Base-by-base conservation (phyloP, 2,113 vertebrate species). In the Pseudopipra pipra region DNA sequence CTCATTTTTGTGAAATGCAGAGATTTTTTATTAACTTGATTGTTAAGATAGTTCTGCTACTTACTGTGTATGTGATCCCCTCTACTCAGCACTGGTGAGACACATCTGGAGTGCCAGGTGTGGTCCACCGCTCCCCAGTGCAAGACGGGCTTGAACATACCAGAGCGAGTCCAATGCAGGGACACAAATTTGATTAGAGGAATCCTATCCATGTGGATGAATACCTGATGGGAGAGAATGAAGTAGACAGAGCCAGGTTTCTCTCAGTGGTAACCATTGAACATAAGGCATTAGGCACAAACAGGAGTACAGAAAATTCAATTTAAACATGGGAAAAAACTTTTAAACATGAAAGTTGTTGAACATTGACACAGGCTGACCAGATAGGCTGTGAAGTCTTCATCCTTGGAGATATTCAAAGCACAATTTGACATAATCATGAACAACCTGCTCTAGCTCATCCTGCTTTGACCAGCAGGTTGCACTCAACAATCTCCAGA, bases 21-120 rank as follows among this genome's bases (percentile, higher is more conserved):
- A 61, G 8, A 35, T 33, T 16, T 77, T 85, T 78, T n/a, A 51
- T 39, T 8, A 89, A 35, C 14, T 9, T 68, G 20, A 21, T 47
- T 85, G 76, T 96, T 52, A 70, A 84, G 44, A 44, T 19, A 8
- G 6, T 70, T 91, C 46, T 91, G 22, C 43, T 51, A 25, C 10
- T 59, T 68, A 8, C 10, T 41, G 12, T 0, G 0, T 81, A 12
- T n/a, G 24, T 84, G 19, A 58, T 54, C 14, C 14, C 12, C 19
- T 47, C 37, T 71, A 6, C 47, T 51, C 47, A 43, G 46, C 9
- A 28, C 12, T 58, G 13, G 9, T 58, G 52, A 94, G 81, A n/a
- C 35, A 41, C 5, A 4, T 14, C 19, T 11, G 20, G 24, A 59
- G n/a, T 49, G 6, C 37, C 59, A 54, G 43, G 27, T 72, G 24